Conservation (phyloP, 2,888 invertebrate genomes). For the Priocnemis perturbator region DNA sequence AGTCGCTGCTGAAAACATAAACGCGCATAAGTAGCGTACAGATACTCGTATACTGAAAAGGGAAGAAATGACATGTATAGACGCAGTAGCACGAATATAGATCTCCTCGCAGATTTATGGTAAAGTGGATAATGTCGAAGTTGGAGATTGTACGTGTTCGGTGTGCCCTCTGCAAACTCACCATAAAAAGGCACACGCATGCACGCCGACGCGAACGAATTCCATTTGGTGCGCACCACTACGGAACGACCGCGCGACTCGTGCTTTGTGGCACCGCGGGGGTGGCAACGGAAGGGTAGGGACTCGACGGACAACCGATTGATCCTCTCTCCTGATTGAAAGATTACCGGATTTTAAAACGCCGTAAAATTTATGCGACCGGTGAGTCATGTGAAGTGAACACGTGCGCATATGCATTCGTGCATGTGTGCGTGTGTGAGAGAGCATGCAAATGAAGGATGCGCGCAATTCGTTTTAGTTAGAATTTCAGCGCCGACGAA, state of each 20-base stretch:
- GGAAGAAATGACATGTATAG: no score
- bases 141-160: no score
- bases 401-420: neutral
- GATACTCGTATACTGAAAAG: no score
- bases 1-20: no score
- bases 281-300: neutral
- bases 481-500: neutral
- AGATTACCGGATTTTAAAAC: slow-evolving; percentile 29
- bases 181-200: no score
- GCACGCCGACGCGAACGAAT: neutral
- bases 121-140: no score
- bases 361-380: slow-evolving; percentile 26
- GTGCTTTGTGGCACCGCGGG: neutral
- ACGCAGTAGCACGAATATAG: no score
- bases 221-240: slow-evolving; percentile 2
- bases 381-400: neutral
- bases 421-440: neutral
- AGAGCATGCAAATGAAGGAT: no score
- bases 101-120: no score
- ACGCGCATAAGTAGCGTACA: no score
- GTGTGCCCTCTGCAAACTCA: no score
- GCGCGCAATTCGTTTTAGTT: no score
- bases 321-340: slow-evolving; percentile 30
- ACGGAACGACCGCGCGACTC: slow-evolving; percentile 7
- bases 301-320: slow-evolving; percentile 5